These are phyloP conservation scores for Cricetomys ansorgei DNA, from an alignment of 2,113 vertebrate species.

Conservation along the genomic window DNA sequence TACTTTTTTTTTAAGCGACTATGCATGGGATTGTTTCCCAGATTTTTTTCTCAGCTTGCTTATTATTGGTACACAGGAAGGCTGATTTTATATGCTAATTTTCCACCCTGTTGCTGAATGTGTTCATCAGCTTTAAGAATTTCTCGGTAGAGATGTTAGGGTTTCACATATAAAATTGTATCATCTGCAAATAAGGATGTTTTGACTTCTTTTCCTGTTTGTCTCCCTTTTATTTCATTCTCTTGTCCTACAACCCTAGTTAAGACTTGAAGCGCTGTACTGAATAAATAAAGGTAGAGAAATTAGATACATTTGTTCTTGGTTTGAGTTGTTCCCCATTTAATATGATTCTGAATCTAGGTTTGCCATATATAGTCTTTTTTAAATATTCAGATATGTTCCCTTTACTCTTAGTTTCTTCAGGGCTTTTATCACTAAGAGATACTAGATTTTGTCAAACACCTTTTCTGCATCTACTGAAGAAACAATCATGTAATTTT, in stretches of 20 bases:
- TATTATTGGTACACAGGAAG: background rate
- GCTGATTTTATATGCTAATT: background rate
- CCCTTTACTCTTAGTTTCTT: background rate
- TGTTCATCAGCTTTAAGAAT: background rate
- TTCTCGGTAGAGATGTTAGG: background rate
- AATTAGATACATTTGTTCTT: background rate
- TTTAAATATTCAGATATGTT: background rate
- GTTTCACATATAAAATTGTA: background rate
- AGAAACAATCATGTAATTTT: background rate
- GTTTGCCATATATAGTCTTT: background rate
- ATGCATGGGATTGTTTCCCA: background rate
- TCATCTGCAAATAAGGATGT: background rate
- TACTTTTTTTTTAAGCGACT: background rate
- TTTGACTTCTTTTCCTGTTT: background rate
- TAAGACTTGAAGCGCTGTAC: background rate
- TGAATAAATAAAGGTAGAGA: background rate
- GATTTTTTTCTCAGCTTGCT: background rate
- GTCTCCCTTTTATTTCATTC: background rate
- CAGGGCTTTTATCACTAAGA: background rate
- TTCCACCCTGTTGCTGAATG: background rate
- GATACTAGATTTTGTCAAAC: background rate
- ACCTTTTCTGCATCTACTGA: background rate
- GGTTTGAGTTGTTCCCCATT: background rate
- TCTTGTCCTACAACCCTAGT: background rate
- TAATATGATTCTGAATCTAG: background rate